A percentile compares a stretch with the other conserved stretches of the same genome.
Conservation (phyloP, 2,113 vertebrate genomes). For the Hemiscyllium ocellatum region DNA sequence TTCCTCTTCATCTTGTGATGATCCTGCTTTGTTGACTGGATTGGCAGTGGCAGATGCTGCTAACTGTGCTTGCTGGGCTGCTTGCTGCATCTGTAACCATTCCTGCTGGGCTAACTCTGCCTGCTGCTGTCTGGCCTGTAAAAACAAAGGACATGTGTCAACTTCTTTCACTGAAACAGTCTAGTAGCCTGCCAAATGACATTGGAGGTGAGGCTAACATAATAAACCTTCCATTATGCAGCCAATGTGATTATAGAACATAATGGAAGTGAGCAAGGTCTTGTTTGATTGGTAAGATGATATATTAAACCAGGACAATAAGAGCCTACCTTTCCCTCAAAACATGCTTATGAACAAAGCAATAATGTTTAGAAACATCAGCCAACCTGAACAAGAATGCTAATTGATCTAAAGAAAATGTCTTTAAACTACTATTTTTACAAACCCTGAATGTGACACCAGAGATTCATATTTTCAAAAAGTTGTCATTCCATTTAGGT, state of each 20-base stretch:
- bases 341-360: neutral
- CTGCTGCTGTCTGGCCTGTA: constrained; percentile 94
- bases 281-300: neutral
- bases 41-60: constrained; percentile 81
- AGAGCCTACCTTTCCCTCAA: neutral
- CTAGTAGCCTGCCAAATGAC: neutral
- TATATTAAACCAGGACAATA: neutral
- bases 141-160: constrained; percentile 38
- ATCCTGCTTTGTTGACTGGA: constrained; percentile 82
- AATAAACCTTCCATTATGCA: neutral
- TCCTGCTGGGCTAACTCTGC: constrained; percentile 95
- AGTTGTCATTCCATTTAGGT: neutral
- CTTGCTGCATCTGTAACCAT: constrained; percentile 98
- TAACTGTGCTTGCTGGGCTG: constrained; percentile 92
- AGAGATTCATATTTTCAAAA: neutral
- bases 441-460: neutral
- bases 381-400: neutral
- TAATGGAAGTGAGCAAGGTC: neutral
- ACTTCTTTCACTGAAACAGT: neutral
- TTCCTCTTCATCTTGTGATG: constrained; percentile 96
- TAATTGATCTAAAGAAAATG: neutral
- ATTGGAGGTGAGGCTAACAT: neutral
- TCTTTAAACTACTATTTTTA: neutral
- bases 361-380: neutral
- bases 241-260: neutral